Evolutionary conservation across 2,797 vertebrate species (phyloP), one percentile per base, ranked within the genome.

Genomic region (Tiaroga cobitis): DNA sequence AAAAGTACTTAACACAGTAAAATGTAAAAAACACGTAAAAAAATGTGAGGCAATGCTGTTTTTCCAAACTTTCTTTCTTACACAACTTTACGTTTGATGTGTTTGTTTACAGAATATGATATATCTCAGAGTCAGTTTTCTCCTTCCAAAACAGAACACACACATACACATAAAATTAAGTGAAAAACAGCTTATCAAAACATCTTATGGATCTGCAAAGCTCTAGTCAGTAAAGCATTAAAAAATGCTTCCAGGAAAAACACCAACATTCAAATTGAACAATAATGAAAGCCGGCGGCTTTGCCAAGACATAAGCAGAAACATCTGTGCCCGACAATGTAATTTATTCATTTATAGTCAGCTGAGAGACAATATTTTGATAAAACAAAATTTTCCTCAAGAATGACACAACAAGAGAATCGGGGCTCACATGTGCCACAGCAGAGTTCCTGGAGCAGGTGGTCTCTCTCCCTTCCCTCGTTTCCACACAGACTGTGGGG

Each of bases 311-410:
- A 84, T 73, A 82, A 88, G 78, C 76, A 75, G 73, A 79, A 80
- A 82, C 87, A 83, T 82, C 81, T 88, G 83, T 79, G 81, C 68
- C 81, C 84, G 43, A 76, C 78, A 49, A 56, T 51, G 54, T 87
- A 74, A 87, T 89, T 86, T 87, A 89, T 90, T 87, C 39, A 82
- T 87, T 80, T 87, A 75, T 46, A 69, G 81, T 82, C 78, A 87
- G 86, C 80, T 75, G 84, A 84, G 73, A 75, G 70, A 63, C 24
- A 65, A 68, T 77, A 59, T 81, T 87, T 83, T 85, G 80, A 75
- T 80, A 86, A 84, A 86, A 85, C 70, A 78, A 51, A 37, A 37
- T 46, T 19, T 51, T 75, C 49, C 39, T 68, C 68, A 59, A 87
- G 70, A 84, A 84, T 61, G 39, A 85, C 41, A 85, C 83, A 83